Conservation (phyloP, 53 echinoderm and acorn worm genomes). For the Holothuria scabra region DNA sequence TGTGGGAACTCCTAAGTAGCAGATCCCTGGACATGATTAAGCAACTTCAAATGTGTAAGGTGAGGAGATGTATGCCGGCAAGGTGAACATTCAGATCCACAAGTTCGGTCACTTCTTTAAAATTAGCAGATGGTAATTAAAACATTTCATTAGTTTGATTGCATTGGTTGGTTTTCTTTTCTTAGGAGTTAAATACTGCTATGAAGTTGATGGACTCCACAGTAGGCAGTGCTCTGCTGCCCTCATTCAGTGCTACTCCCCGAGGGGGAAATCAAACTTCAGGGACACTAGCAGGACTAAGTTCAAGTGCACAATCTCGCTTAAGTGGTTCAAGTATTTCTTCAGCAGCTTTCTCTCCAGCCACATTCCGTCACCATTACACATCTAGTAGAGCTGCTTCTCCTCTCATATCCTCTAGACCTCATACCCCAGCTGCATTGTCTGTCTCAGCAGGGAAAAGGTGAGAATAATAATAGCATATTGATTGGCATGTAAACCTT, state of each 20-base stretch:
- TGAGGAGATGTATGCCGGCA: no score
- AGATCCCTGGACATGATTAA: no score
- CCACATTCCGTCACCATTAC: conserved; percentile 58
- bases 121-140: no score
- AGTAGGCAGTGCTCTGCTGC: conserved; percentile 51
- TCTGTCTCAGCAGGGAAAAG: background rate
- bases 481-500: no score
- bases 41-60: no score
- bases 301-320: conserved; percentile 88
- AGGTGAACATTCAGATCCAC: no score
- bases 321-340: conserved; percentile 79
- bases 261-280: conserved; percentile 68
- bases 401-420: conserved; percentile 70
- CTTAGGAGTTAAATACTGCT: conserved; percentile 64
- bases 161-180: no score
- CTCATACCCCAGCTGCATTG: conserved; percentile 72
- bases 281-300: conserved; percentile 80
- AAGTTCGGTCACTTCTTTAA: no score
- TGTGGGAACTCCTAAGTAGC: no score
- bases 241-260: conserved; percentile 71
- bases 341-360: conserved; percentile 62
- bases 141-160: no score
- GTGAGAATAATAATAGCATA: background rate
- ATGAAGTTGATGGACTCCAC: conserved; percentile 70
- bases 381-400: conserved; percentile 70